Evolutionary conservation across 2,113 vertebrate genomes (phyloP).

Genomic region (Syrrhaptes paradoxus): DNA sequence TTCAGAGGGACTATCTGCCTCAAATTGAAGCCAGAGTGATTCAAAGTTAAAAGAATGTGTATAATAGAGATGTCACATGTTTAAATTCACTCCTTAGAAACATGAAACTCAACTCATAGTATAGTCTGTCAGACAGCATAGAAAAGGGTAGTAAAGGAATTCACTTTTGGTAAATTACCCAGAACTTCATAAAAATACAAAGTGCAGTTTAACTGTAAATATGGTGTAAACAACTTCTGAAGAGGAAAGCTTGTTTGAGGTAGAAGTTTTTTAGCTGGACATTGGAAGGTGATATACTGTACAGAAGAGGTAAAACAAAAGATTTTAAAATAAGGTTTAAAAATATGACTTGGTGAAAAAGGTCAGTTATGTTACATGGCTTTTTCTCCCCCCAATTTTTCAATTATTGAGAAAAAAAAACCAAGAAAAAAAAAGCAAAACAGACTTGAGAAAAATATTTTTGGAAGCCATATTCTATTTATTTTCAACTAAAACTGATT

Average conservation of each 20-base stretch:
- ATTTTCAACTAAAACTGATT: background rate
- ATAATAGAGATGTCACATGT: background rate
- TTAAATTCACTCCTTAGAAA: slow-evolving; percentile 21
- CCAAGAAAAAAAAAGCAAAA: background rate
- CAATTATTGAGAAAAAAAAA: background rate
- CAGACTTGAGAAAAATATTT: background rate
- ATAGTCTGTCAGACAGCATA: background rate
- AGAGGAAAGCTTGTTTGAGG: background rate
- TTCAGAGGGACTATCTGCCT: background rate
- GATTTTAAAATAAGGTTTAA: background rate
- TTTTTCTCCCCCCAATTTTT: background rate
- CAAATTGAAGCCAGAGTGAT: background rate
- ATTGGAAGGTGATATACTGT: background rate
- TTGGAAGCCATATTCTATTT: background rate
- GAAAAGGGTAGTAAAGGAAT: background rate
- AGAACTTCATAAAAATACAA: background rate
- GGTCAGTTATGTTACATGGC: background rate
- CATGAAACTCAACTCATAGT: background rate
- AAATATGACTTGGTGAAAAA: background rate
- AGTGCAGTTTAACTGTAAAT: background rate
- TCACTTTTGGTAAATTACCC: background rate
- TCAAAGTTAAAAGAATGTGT: slow-evolving; percentile 22
- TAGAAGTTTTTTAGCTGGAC: background rate
- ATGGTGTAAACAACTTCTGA: background rate
- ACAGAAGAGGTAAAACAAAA: background rate